Conservation (phyloP, 2,888 invertebrate species). For the Anorthoa munda region DNA sequence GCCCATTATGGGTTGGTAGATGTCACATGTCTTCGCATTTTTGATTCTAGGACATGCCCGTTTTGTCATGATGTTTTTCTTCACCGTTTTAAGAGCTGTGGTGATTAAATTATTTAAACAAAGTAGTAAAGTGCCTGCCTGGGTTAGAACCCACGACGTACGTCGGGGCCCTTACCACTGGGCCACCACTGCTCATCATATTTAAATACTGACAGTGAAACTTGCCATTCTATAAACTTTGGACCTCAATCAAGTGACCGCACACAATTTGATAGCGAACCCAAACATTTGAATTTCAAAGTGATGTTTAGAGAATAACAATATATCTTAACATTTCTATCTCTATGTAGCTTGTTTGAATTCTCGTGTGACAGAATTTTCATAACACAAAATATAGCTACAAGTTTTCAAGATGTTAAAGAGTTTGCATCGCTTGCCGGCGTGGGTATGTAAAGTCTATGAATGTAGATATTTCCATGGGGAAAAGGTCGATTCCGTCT, state of each 20-base stretch:
- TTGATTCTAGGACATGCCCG: too few relatives aligned
- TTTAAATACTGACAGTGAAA: constrained; percentile 8
- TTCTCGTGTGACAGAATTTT: not conserved
- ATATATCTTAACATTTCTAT: not conserved
- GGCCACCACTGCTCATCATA: not conserved
- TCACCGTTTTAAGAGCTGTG: too few relatives aligned
- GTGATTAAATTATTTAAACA: too few relatives aligned
- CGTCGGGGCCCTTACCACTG: too few relatives aligned
- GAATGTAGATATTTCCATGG: constrained; percentile 16
- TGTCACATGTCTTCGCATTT: too few relatives aligned
- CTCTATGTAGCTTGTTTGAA: not conserved
- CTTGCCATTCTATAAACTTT: not conserved
- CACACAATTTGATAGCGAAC: constrained; percentile 5
- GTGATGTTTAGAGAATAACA: not conserved
- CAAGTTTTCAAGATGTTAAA: constrained; percentile 17
- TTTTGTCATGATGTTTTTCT: too few relatives aligned
- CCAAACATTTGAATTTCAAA: not conserved
- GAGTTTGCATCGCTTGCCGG: not conserved
- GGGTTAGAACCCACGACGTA: too few relatives aligned
- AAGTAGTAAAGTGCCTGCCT: too few relatives aligned
- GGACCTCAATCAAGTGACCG: constrained; percentile 5
- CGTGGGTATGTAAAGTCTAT: constrained; percentile 1
- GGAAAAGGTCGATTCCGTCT: constrained; percentile 12
- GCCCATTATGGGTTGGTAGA: too few relatives aligned
- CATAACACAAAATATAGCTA: not conserved